Base-by-base conservation (phyloP, 2,797 vertebrate genomes). In the Myripristis murdjan region DNA sequence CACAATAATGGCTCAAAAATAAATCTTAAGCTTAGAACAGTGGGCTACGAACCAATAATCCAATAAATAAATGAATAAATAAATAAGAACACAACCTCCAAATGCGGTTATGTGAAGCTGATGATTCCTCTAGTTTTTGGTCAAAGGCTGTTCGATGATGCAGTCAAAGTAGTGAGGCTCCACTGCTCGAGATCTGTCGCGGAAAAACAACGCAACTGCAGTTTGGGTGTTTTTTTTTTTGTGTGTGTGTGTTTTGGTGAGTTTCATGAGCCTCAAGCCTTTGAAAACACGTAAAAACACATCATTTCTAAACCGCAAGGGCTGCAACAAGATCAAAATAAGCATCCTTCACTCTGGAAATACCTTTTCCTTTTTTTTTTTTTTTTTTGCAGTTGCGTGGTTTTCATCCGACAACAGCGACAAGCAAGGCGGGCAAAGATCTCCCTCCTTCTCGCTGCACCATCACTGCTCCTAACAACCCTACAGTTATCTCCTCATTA, bases 131-230 rank as follows among this genome's bases (percentile, higher is more conserved):
- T 53, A 73, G 75, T 87, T 92, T 93, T 94, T 93, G 92, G 91
- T 94, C 86, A 89, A 91, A 92, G 90, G 91, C 91, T 93, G 85
- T 87, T 83, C 71, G 83, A 66, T 54, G 59, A 87, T 84, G 83
- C 85, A 75, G 43, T 31, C 47, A 7, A 57, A 37, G 44, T 43
- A 15, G 82, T 77, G 86, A 79, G 80, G 82, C 79, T 82, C 48
- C 33, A 52, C 61, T 61, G 77, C 61, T 46, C 33, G 46, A 75
- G 71, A 68, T 56, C 46, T 66, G 62, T 44, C 24, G 2, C 11
- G 28, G 64, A 28, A 57, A 73, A 57, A 22, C 28, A 20, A 23
- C 33, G 7, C 26, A 56, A 26, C 65, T 23, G 62, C 51, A 52
- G 41, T 74, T 80, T 84, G 67, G 68, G 67, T 48, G 52, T 53